Conservation (phyloP, 1,140 invertebrate genomes). For the Apis cerana region DNA sequence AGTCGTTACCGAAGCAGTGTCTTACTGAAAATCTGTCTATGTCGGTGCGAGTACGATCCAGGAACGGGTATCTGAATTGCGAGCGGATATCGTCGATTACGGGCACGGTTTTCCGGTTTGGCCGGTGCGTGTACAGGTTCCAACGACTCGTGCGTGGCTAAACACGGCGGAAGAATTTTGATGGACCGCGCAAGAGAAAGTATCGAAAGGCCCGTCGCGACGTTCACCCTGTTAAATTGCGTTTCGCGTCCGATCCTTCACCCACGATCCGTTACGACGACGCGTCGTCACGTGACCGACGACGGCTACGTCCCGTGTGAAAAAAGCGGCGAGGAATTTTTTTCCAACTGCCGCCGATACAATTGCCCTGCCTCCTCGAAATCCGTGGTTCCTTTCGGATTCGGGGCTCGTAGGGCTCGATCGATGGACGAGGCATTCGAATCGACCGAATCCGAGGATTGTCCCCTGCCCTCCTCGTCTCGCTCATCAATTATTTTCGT, state of each 20-base stretch:
- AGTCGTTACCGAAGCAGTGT: neutral
- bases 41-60: neutral
- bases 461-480: neutral
- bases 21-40: conserved; percentile 13
- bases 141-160: neutral
- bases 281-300: conserved; percentile 39
- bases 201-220: conserved; percentile 4
- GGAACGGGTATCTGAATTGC: neutral
- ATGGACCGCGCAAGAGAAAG: conserved; percentile 28
- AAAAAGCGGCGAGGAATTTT: conserved; percentile 12
- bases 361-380: conserved; percentile 11
- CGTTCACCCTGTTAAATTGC: conserved; percentile 52
- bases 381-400: conserved; percentile 15
- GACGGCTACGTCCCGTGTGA: conserved; percentile 10
- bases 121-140: conserved; percentile 11
- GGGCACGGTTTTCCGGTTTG: conserved; percentile 42
- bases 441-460: neutral
- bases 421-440: neutral
- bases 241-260: conserved; percentile 20
- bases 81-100: conserved; percentile 23
- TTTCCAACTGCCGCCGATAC: neutral
- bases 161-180: conserved; percentile 43
- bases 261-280: conserved; percentile 37
- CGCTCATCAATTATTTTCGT: too few species aligned
- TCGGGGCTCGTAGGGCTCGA: conserved; percentile 8